phyloP scores from a whole-genome alignment of 2,888 invertebrate species.

The Augochlorella aurata region DNA sequence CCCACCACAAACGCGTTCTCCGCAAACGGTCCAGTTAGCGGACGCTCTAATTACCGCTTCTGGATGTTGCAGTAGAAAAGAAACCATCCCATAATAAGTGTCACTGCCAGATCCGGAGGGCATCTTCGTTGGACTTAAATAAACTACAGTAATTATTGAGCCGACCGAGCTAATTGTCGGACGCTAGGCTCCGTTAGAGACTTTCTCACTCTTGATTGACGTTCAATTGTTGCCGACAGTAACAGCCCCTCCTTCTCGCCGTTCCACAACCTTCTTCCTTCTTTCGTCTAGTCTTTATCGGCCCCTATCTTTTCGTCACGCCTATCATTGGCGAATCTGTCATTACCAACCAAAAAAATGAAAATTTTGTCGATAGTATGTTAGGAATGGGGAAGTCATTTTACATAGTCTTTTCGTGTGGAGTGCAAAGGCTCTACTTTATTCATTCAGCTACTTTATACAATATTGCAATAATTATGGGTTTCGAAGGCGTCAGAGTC shows the following conservation, averaged over 20 bases:
- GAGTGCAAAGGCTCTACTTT: no score
- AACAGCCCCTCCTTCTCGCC: neutral
- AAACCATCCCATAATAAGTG: conserved; percentile 41
- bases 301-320: no score
- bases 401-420: no score
- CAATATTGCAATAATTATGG: no score
- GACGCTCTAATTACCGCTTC: conserved; percentile 52
- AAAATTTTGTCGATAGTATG: no score
- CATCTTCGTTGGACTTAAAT: conserved; percentile 35
- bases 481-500: no score
- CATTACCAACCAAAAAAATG: no score
- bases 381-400: no score
- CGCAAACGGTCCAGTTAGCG: conserved; percentile 26
- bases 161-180: conserved; percentile 53
- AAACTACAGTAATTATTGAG: conserved; percentile 53
- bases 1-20: conserved; percentile 16
- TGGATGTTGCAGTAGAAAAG: conserved; percentile 46
- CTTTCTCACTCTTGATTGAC: conserved; percentile 36
- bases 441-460: no score
- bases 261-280: no score
- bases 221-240: conserved; percentile 23
- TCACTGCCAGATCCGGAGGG: conserved; percentile 17
- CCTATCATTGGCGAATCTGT: no score
- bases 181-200: conserved; percentile 31
- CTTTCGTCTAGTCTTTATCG: no score